Conservation (phyloP, 2,797 vertebrate species). For the Gadopsis bispinosus region DNA sequence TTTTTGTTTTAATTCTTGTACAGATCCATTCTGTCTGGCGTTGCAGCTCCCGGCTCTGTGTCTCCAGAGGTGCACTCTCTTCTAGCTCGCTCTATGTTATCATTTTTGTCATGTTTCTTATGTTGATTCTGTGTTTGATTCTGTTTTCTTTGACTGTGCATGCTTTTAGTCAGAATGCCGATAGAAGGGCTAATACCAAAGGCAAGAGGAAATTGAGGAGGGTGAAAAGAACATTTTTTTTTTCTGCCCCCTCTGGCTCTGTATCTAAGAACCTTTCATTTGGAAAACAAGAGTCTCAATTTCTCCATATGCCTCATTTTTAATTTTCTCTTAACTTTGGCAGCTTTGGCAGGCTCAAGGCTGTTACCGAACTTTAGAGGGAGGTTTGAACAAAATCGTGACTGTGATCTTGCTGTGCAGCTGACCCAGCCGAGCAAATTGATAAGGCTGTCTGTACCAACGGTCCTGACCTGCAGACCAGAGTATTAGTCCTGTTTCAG, state of each 20-base stretch:
- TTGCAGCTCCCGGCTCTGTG: conserved; percentile 51
- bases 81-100: conserved; percentile 30
- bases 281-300: conserved; percentile 53
- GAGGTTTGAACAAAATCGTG: conserved; percentile 18
- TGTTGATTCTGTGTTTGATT: conserved; percentile 64
- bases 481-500: not conserved
- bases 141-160: conserved; percentile 50
- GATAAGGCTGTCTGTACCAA: conserved; percentile 41
- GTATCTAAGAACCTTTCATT: conserved; percentile 49
- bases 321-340: conserved; percentile 31
- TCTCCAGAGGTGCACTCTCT: conserved; percentile 61
- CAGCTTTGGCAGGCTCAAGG: conserved; percentile 19
- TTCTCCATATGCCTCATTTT: conserved; percentile 26
- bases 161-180: conserved; percentile 51
- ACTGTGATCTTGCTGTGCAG: conserved; percentile 37
- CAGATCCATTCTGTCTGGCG: conserved; percentile 59
- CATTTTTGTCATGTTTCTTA: conserved; percentile 57
- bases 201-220: conserved; percentile 52
- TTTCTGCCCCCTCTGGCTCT: conserved; percentile 36
- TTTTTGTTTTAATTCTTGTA: conserved; percentile 62
- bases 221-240: not conserved
- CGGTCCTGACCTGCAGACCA: conserved; percentile 20
- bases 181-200: conserved; percentile 52
- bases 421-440: conserved; percentile 47
- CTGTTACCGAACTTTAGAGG: conserved; percentile 26